phyloP scores from a whole-genome alignment of 2,797 vertebrate genomes.

The Semaprochilodus insignis region DNA sequence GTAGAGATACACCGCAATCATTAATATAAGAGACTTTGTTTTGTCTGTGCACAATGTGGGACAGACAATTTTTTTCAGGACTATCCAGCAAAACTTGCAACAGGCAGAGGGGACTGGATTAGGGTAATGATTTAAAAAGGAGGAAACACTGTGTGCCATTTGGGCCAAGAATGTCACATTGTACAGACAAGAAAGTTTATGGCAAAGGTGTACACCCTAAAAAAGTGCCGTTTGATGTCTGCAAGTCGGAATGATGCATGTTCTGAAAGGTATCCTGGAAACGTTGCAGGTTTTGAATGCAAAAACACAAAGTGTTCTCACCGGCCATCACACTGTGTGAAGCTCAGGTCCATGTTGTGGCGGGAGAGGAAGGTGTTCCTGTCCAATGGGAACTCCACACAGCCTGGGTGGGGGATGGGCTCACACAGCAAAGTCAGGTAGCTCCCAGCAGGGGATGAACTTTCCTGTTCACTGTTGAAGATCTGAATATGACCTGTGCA shows the following conservation, averaged over 20 bases:
- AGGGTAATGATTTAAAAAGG: background rate
- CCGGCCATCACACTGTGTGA: slow-evolving; percentile 91
- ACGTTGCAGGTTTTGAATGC: background rate
- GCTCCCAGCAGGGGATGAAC: slow-evolving; percentile 63
- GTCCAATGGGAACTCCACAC: slow-evolving; percentile 87
- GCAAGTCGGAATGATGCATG: background rate
- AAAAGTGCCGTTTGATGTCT: background rate
- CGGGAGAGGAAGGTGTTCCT: slow-evolving; percentile 85
- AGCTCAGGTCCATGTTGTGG: slow-evolving; percentile 90
- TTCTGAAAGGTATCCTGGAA: background rate
- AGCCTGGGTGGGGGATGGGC: slow-evolving; percentile 87
- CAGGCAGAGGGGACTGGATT: background rate
- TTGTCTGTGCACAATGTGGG: background rate
- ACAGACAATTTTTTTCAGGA: background rate
- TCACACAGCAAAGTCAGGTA: slow-evolving; percentile 89
- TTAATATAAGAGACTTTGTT: too few species aligned
- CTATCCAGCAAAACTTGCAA: background rate
- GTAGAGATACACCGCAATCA: too few species aligned
- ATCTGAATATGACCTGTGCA: slow-evolving; percentile 83
- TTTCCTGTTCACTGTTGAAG: slow-evolving; percentile 54
- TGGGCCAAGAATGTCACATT: background rate
- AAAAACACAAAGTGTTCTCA: slow-evolving; percentile 58
- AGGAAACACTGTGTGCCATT: background rate
- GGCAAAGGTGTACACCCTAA: background rate
- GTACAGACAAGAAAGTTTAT: background rate